A percentile compares a stretch with the other conserved stretches of the same genome.
Conservation (phyloP, 2,888 invertebrate species). For the Atherix ibis region DNA sequence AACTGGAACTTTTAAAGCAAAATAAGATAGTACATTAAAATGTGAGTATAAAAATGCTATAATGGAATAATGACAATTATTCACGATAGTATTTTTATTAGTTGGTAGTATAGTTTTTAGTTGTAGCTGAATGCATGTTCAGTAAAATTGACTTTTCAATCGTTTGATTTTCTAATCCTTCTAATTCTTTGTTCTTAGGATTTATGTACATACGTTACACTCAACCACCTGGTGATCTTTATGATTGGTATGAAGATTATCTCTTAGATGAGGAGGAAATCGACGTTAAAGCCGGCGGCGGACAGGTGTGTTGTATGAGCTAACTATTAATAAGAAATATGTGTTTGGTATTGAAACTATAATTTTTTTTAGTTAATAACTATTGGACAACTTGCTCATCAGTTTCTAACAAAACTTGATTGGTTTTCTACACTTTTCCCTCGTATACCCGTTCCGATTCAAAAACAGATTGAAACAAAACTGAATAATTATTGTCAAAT, state of each 20-base stretch:
- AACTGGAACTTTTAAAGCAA: not conserved
- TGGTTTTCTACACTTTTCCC: conserved; percentile 99
- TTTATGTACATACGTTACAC: conserved; percentile 81
- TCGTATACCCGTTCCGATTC: conserved; percentile 94
- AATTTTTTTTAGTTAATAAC: conserved; percentile 42
- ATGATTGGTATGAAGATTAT: conserved; percentile 95
- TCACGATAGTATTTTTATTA: no score
- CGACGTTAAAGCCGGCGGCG: conserved; percentile 96
- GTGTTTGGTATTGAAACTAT: conserved; percentile 1
- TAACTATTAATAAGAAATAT: conserved; percentile 8
- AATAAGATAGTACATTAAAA: no score
- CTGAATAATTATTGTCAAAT: conserved; percentile 45
- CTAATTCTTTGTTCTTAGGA: no score
- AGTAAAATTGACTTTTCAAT: no score
- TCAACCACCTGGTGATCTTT: conserved; percentile 86
- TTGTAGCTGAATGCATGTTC: no score
- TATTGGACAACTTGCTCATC: conserved; percentile 82
- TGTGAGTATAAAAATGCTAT: no score
- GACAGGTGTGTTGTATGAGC: conserved; percentile 42
- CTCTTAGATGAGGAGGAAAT: conserved; percentile 93
- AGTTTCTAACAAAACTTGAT: conserved; percentile 88
- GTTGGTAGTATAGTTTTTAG: no score
- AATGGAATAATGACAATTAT: not conserved
- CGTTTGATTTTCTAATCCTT: no score
- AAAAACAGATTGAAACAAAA: conserved; percentile 76